Conservation (phyloP, 2,113 vertebrate genomes). For the Odocoileus hemionus region DNA sequence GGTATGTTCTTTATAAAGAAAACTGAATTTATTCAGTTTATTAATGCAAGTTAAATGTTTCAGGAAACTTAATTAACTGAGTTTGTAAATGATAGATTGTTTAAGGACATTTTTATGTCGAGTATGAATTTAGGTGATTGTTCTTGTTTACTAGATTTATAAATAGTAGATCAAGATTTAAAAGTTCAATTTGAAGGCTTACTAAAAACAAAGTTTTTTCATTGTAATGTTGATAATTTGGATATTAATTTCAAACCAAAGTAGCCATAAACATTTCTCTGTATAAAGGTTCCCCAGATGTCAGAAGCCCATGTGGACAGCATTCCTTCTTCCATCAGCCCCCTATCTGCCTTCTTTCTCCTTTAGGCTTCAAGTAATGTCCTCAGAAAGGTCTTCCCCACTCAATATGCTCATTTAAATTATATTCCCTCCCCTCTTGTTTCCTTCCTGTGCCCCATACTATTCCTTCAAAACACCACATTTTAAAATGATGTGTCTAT, state of each 20-base stretch:
- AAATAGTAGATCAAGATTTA: background rate
- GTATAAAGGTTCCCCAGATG: background rate
- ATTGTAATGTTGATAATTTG: background rate
- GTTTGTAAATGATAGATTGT: constrained; percentile 28
- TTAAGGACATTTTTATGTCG: background rate
- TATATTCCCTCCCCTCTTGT: background rate
- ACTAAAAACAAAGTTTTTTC: background rate
- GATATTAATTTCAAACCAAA: background rate
- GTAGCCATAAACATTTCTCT: background rate
- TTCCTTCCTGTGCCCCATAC: background rate
- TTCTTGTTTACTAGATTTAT: background rate
- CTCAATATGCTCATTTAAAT: background rate
- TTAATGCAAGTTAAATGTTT: constrained; percentile 4
- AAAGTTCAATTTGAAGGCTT: background rate
- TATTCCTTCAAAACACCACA: background rate
- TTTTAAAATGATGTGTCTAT: background rate
- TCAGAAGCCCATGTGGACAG: background rate
- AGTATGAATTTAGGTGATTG: background rate
- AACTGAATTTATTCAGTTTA: constrained; percentile 11
- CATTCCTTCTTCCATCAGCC: fast-evolving
- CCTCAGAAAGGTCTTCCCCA: background rate
- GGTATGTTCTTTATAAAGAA: background rate
- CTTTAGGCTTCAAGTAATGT: background rate
- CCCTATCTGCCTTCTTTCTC: background rate
- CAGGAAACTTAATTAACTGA: constrained; percentile 36